These are phyloP conservation scores for Anisognathus igniventris DNA, from an alignment of 2,797 vertebrate genomes.

Conservation along the genomic window DNA sequence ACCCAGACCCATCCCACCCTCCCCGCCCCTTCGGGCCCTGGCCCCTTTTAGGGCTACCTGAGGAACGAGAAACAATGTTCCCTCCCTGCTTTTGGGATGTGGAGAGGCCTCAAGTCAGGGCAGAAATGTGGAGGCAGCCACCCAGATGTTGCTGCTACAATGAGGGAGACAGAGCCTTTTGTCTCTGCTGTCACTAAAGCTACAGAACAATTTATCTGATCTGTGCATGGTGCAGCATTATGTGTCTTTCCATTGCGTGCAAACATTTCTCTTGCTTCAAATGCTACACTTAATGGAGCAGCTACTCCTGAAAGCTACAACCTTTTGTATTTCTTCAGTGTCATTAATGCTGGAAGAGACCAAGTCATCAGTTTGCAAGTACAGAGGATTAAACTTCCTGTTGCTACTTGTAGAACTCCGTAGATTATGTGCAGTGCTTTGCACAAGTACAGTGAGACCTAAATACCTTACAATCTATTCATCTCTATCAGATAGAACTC, in stretches of 20 bases:
- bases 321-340: not conserved
- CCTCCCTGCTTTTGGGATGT: not conserved
- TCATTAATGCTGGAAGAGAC: not conserved
- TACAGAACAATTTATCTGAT: constrained; percentile 26
- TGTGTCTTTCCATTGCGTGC: not conserved
- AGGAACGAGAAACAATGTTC: not conserved
- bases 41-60: not conserved
- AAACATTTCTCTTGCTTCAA: constrained; percentile 4
- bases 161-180: constrained; percentile 29
- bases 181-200: constrained; percentile 34
- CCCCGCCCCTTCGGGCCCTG: not conserved
- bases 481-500: constrained; percentile 38
- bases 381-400: constrained; percentile 19
- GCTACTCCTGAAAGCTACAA: constrained; percentile 20
- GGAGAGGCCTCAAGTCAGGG: constrained; percentile 13
- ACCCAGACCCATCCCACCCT: not conserved
- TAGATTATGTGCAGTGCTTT: constrained; percentile 8
- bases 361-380: not conserved
- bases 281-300: not conserved
- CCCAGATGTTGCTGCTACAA: constrained; percentile 42
- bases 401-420: constrained; percentile 19
- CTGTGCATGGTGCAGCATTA: not conserved
- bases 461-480: constrained; percentile 30
- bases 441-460: constrained; percentile 19
- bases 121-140: not conserved